Evolutionary conservation across 2,113 vertebrate species (phyloP).

Genomic region (Lepisosteus oculatus): DNA sequence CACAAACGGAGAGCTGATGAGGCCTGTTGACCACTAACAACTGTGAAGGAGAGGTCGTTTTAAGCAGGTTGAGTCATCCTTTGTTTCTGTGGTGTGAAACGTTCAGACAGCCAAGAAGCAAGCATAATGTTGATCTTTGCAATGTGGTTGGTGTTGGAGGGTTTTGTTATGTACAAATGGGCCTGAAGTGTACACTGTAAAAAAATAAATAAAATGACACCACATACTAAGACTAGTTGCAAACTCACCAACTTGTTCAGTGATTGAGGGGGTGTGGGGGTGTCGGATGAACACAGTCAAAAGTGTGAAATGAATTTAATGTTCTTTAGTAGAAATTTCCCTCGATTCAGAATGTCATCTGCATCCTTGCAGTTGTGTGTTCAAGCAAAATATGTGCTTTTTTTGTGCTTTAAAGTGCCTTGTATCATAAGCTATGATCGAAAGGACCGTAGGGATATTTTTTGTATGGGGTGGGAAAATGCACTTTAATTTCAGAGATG

Average conservation of each 20-base stretch:
- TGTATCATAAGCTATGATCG: not conserved
- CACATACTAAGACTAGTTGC: not conserved
- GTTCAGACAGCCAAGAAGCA: no score
- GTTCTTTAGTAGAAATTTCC: no score
- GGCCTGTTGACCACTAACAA: no score
- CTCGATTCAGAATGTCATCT: no score
- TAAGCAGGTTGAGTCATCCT: not conserved
- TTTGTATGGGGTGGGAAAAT: not conserved
- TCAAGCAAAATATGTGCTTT: not conserved
- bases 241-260: not conserved
- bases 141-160: not conserved
- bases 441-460: not conserved
- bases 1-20: not conserved
- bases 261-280: not conserved
- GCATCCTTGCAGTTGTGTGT: no score
- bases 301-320: no score
- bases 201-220: not conserved
- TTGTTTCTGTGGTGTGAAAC: not conserved
- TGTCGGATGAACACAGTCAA: not conserved
- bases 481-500: not conserved
- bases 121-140: not conserved
- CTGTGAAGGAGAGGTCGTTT: not conserved
- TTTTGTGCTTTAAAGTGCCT: not conserved
- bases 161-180: not conserved
- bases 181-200: not conserved